Base-by-base conservation (phyloP, 1,140 invertebrate species). In the Temnothorax nylanderi region DNA sequence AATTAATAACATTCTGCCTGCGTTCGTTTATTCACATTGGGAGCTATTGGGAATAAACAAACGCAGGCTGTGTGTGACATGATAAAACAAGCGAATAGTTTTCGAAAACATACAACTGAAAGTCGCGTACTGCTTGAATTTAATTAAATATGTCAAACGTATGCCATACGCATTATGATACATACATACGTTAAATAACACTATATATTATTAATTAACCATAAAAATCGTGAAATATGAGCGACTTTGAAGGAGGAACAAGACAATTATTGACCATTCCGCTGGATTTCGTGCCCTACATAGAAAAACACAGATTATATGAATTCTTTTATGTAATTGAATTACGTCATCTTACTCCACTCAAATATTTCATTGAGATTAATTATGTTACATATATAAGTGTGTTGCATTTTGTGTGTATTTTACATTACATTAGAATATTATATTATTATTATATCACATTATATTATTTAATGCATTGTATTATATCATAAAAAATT, bases 231-330 rank as follows among this genome's bases (percentile, higher is more conserved):
- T 16, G 51, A 87, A 21, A 72, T 44, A 91, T 91, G 90, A 75
- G 65, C 26, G 47, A 85, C 44, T 51, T 74, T 58, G 89, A 92
- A 51, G 93, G 94, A 89, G 89, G 90, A 5, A 92, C 69, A 13
- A 94, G 93, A 88, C 87, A 91, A 78, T 92, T 93, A 41, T 82
- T 94, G 21, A 90, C 58, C 16, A 92, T 95, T 65, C 94, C 95
- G 7, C 82, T 93, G 11, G 91, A 90, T 91, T 95, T 96, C 75
- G 85, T 95, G 47, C 94, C 95, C 11, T 96, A 96, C 81, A 88
- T 96, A 78, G 96, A 96, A 84, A 96, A 96, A 85, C 95, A 96
- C 89, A 92, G 94, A 81, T 95, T 96, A 87, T 95, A 95, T 60
- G 95, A 96, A 93, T 89, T 96, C 10, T 96, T 96, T 90, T 93